Evolutionary conservation across 2,113 vertebrate genomes (phyloP).

Genomic region (Electrona antarctica): DNA sequence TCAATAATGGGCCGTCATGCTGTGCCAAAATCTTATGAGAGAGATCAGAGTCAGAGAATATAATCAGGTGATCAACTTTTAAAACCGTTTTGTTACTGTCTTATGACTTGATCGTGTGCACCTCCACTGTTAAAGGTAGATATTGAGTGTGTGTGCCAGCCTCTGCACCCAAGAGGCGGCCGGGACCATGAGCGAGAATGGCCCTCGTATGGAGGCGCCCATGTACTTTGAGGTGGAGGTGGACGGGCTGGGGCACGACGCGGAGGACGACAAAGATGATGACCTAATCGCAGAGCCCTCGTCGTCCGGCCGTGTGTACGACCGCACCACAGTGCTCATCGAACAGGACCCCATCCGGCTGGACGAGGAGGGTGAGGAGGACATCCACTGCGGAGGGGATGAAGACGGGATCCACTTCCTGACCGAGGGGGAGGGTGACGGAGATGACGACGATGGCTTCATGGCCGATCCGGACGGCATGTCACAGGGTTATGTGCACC

Average conservation of each 20-base stretch:
- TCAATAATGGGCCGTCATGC: neutral
- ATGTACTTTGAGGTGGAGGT: constrained; percentile 85
- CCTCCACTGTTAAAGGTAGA: too few relatives aligned
- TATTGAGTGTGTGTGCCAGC: constrained; percentile 35
- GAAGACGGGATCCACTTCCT: constrained; percentile 88
- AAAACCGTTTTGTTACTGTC: constrained; percentile 14
- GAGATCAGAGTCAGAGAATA: neutral
- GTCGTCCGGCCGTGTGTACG: constrained; percentile 88
- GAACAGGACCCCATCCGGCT: constrained; percentile 93
- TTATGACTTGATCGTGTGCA: too few relatives aligned
- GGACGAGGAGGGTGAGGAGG: constrained; percentile 84
- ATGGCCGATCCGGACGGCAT: constrained; percentile 93
- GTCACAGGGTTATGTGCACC: constrained; percentile 97
- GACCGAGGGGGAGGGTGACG: constrained; percentile 87
- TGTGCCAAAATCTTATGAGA: neutral
- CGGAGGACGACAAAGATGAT: constrained; percentile 73
- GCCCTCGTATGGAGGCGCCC: constrained; percentile 82
- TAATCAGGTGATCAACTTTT: neutral
- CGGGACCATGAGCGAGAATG: constrained; percentile 94
- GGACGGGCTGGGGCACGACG: constrained; percentile 80
- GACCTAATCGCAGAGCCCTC: constrained; percentile 85
- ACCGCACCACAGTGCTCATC: constrained; percentile 97
- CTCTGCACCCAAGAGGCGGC: constrained; percentile 49
- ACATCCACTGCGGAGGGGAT: constrained; percentile 86
- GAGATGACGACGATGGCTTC: constrained; percentile 88